phyloP scores from a whole-genome alignment of 2,888 invertebrate species.

The Tenthredo livida region DNA sequence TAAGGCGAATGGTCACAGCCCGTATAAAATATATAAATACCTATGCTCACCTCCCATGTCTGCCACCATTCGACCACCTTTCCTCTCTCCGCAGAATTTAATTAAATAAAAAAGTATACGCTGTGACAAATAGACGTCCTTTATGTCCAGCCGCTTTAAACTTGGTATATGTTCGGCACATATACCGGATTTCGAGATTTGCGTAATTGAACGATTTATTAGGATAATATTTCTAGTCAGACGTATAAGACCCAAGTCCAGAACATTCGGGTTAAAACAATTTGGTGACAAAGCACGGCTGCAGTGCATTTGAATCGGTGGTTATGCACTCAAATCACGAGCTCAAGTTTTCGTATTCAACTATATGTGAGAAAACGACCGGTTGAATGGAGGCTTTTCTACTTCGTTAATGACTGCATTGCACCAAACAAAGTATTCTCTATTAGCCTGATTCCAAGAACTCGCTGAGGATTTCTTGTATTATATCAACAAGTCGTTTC shows the following conservation, averaged over 20 bases:
- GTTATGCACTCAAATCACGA: neutral
- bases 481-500: neutral
- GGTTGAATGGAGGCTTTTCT: neutral
- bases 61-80: constrained; percentile 40
- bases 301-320: neutral
- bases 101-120: constrained; percentile 39
- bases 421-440: neutral
- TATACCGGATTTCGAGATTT: neutral
- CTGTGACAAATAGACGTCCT: constrained; percentile 48
- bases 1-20: constrained; percentile 63
- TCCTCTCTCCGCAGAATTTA: constrained; percentile 37
- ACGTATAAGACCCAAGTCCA: neutral
- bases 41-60: constrained; percentile 21
- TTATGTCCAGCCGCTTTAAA: constrained; percentile 39
- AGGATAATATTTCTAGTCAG: constrained; percentile 17
- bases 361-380: neutral
- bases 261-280: neutral
- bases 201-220: constrained; percentile 44
- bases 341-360: neutral
- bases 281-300: constrained; percentile 21
- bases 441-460: neutral
- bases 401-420: neutral
- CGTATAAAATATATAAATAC: constrained; percentile 64
- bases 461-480: neutral
- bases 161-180: constrained; percentile 28